Percentiles rank a stretch among this genome's conserved stretches.
Conservation (phyloP, 2,888 invertebrate genomes). For the Aporophyla lueneburgensis region DNA sequence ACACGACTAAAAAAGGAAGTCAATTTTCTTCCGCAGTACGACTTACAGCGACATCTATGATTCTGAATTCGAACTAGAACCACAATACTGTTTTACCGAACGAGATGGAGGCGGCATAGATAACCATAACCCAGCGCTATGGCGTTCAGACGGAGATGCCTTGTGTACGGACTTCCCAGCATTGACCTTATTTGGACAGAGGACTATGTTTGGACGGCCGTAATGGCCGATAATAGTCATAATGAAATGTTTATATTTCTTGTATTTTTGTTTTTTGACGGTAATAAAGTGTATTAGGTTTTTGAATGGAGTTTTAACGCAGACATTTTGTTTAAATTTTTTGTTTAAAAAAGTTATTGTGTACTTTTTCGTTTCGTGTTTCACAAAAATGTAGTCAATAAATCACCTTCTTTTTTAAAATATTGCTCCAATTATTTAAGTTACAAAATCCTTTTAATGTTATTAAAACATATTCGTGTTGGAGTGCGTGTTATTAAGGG, state of each 20-base stretch:
- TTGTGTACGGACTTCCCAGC: too few relatives aligned
- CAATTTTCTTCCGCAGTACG: too few relatives aligned
- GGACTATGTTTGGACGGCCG: conserved; percentile 41
- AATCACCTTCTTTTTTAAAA: not conserved
- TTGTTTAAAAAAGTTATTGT: not conserved
- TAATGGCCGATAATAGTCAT: conserved; percentile 22
- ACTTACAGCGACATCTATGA: too few relatives aligned
- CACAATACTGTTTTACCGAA: too few relatives aligned
- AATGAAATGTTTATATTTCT: conserved; percentile 17
- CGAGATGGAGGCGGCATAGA: too few relatives aligned
- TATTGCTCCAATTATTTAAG: conserved; percentile 13
- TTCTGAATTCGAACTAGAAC: too few relatives aligned
- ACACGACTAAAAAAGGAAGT: too few relatives aligned
- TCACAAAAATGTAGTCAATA: not conserved
- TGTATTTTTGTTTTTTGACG: conserved; percentile 11
- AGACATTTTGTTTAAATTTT: not conserved
- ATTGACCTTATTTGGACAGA: conserved; percentile 49
- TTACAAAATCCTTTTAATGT: conserved; percentile 40
- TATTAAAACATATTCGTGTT: conserved; percentile 42
- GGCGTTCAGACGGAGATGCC: too few relatives aligned
- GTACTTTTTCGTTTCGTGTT: not conserved
- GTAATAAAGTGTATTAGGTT: conserved; percentile 1
- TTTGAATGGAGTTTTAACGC: not conserved
- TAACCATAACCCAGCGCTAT: too few relatives aligned
- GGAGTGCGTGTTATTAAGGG: conserved; percentile 49